phyloP scores from a whole-genome alignment of 2,797 vertebrate species.

The Harpagifer antarcticus region DNA sequence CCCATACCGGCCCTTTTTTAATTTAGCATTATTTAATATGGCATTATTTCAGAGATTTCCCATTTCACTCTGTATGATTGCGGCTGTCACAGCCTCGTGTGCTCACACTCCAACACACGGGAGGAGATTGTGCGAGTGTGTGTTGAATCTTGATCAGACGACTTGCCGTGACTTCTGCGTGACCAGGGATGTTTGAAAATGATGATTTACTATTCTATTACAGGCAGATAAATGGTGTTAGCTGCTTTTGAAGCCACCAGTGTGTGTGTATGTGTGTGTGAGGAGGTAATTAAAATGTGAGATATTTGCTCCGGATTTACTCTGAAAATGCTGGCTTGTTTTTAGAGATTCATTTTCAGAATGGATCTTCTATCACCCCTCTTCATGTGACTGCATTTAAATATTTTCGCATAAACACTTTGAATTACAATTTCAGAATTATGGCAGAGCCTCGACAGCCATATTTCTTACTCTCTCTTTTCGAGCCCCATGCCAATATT shows the following conservation, averaged over 20 bases:
- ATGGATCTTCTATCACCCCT: slow-evolving; percentile 34
- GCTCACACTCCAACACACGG: slow-evolving; percentile 41
- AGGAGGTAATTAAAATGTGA: slow-evolving; percentile 63
- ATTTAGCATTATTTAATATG: slow-evolving; percentile 39
- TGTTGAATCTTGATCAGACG: slow-evolving; percentile 61
- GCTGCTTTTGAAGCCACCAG: slow-evolving; percentile 45
- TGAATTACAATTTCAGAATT: slow-evolving; percentile 65
- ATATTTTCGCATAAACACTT: slow-evolving; percentile 56
- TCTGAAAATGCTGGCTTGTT: slow-evolving; percentile 47
- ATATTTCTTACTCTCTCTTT: slow-evolving; percentile 10
- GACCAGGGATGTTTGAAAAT: slow-evolving; percentile 26
- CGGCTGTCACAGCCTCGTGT: slow-evolving; percentile 36
- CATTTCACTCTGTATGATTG: slow-evolving; percentile 46
- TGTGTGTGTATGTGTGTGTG: not conserved
- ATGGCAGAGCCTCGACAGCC: slow-evolving; percentile 50
- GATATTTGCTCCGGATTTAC: slow-evolving; percentile 59
- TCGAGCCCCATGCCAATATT: slow-evolving; percentile 16
- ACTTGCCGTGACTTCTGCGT: slow-evolving; percentile 19
- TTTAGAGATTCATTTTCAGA: slow-evolving; percentile 58
- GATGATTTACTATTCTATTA: slow-evolving; percentile 65
- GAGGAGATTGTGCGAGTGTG: slow-evolving; percentile 48
- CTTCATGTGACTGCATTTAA: slow-evolving; percentile 52
- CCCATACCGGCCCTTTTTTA: slow-evolving; percentile 15
- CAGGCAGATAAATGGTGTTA: slow-evolving; percentile 45
- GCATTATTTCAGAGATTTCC: slow-evolving; percentile 38